A percentile compares a stretch with the other conserved stretches of the same genome.
Conservation (phyloP, 2,797 vertebrate genomes). For the Mus spretus region DNA sequence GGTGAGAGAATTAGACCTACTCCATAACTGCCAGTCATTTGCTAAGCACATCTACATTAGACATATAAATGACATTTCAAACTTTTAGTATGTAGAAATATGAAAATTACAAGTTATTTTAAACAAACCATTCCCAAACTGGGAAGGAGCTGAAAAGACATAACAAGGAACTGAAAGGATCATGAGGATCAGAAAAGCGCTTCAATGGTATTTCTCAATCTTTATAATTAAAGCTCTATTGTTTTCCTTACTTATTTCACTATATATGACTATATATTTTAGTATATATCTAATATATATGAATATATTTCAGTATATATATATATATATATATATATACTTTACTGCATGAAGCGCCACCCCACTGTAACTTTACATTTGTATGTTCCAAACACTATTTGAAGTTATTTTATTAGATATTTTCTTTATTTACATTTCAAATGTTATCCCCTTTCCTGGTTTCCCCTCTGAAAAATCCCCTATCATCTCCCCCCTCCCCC, state of each 20-base stretch:
- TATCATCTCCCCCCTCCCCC: too few relatives aligned
- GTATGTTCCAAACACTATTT: conserved; percentile 21
- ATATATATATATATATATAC: not conserved
- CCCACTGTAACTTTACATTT: conserved; percentile 22
- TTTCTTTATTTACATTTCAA: too few relatives aligned
- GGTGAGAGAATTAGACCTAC: not conserved
- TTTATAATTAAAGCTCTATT: not conserved
- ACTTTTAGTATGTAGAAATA: conserved; percentile 22
- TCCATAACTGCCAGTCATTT: not conserved
- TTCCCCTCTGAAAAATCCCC: too few relatives aligned
- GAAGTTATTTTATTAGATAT: not conserved
- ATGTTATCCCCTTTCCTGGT: too few relatives aligned
- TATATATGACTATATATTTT: not conserved
- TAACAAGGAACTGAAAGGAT: not conserved
- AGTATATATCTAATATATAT: not conserved
- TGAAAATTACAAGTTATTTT: not conserved
- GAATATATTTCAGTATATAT: not conserved
- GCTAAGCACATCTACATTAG: not conserved
- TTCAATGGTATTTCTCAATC: not conserved
- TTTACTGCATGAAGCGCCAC: not conserved
- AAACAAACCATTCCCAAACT: not conserved
- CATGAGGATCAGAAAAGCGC: not conserved
- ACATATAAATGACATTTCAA: conserved; percentile 16
- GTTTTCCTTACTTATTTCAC: conserved; percentile 29
- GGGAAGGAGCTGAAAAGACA: not conserved